These are phyloP conservation scores for Amphipyra tragopoginis DNA, from an alignment of 2,888 invertebrate species.

Conservation along the genomic window DNA sequence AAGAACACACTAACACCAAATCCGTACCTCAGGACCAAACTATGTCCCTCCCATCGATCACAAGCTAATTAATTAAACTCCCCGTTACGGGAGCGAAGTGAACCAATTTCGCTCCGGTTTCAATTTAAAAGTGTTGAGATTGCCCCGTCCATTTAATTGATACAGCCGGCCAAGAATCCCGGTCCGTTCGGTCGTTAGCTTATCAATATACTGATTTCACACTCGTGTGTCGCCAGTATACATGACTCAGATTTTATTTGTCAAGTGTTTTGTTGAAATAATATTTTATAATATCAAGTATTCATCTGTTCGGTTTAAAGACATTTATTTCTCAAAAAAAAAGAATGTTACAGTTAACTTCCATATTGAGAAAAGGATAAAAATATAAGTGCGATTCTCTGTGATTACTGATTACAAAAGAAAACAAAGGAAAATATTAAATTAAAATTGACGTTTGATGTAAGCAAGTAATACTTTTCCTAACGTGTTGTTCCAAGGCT, in stretches of 20 bases:
- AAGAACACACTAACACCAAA: conserved; percentile 11
- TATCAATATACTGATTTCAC: conserved; percentile 77
- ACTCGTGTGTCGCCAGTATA: conserved; percentile 58
- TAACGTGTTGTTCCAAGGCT: too few species aligned
- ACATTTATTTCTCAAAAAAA: too few species aligned
- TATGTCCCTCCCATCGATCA: conserved; percentile 41
- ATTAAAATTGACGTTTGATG: too few species aligned
- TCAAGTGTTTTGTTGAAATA: conserved; percentile 9
- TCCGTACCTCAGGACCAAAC: conserved; percentile 23
- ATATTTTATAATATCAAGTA: too few species aligned
- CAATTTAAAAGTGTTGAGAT: conserved; percentile 76
- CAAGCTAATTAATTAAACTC: conserved; percentile 51
- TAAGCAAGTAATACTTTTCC: too few species aligned
- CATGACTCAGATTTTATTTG: conserved; percentile 59
- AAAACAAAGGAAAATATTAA: too few species aligned
- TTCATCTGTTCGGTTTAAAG: too few species aligned
- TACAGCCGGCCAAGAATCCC: conserved; percentile 76
- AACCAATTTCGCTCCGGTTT: conserved; percentile 59
- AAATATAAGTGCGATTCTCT: too few species aligned
- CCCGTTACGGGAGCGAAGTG: conserved; percentile 44
- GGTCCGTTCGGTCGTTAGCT: conserved; percentile 84
- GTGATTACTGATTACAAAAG: too few species aligned
- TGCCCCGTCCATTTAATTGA: conserved; percentile 85
- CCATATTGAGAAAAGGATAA: too few species aligned
- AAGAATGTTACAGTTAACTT: too few species aligned